phyloP scores from a whole-genome alignment of 1,140 invertebrate species.

The Hyphantria cunea region DNA sequence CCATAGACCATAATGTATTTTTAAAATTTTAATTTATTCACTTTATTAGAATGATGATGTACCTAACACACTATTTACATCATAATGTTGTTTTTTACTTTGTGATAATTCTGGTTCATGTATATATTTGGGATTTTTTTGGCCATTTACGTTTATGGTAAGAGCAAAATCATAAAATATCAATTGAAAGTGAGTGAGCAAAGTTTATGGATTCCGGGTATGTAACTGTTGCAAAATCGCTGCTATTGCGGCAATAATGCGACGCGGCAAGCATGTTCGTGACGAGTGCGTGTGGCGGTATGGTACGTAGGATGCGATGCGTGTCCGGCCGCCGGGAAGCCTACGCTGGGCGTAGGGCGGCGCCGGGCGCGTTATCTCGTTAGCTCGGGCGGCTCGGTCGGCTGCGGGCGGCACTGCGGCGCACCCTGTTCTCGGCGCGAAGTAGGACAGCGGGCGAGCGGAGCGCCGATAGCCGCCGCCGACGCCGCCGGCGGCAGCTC shows the following conservation, averaged over 20 bases:
- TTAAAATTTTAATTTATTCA: too few species aligned
- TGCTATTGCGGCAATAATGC: slow-evolving; percentile 15
- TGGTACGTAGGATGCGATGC: not conserved
- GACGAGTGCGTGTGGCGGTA: slow-evolving; percentile 14
- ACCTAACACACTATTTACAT: too few species aligned
- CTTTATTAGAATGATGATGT: too few species aligned
- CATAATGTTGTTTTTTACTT: too few species aligned
- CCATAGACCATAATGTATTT: too few species aligned
- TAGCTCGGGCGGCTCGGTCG: slow-evolving; percentile 39
- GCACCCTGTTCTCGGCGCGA: slow-evolving; percentile 50
- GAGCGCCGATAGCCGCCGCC: slow-evolving; percentile 30
- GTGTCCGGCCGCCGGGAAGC: slow-evolving; percentile 25
- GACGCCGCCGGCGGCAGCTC: slow-evolving; percentile 50
- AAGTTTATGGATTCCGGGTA: too few species aligned
- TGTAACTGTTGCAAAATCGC: not conserved
- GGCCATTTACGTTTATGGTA: too few species aligned
- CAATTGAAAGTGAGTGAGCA: too few species aligned
- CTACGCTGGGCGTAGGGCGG: slow-evolving; percentile 22
- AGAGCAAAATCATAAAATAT: too few species aligned
- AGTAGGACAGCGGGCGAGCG: slow-evolving; percentile 40
- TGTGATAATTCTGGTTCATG: too few species aligned
- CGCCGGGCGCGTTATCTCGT: slow-evolving; percentile 34
- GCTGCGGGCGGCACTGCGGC: slow-evolving; percentile 50
- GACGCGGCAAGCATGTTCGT: slow-evolving; percentile 2
- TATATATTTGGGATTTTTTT: too few species aligned